Evolutionary conservation across 2,888 invertebrate species (phyloP), one percentile per base, ranked within the genome.

Genomic region (Tuta absoluta): DNA sequence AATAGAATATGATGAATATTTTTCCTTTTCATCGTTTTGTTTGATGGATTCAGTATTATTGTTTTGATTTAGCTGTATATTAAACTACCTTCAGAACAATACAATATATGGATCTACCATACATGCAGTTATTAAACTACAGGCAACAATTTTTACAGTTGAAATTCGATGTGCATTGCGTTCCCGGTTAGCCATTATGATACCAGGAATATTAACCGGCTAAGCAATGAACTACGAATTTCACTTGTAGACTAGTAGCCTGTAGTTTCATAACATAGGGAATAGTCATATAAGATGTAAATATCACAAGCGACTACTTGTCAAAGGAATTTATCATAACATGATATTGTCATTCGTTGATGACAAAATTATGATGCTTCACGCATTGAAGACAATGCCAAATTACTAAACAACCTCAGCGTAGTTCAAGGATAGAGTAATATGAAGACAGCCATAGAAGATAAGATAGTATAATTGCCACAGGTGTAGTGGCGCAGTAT

Each of bases 321-420:
- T 33, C 11, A 33, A 19, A 51, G 12, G 17, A 33, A 12, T 56
- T 17, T 14, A 2, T 24, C 21, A 23, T 17, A 17, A 14, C n/a
- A 28, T 28, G 5, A 10, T 33, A 33, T 33, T 33, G 33, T 33
- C 33, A 33, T 56, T 33, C 56, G 33, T 56, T 56, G 66, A 71
- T 72, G 66, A 63, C 37, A 63, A 51, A 64, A 65, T 70, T 69
- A 70, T 69, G 33, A 48, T 33, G 49, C 58, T 60, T 71, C 71
- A 68, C 69, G 71, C 68, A 62, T 66, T 3, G 63, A 37, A 62
- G 28, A 37, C 60, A 59, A 23, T 19, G 63, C 66, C 65, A 68
- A 66, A 69, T 68, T 65, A 68, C 65, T 62, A 57, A 62, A 23
- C 53, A 63, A 68, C 67, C 69, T 68, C 51, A 49, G 19, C 2